Evolutionary conservation across 2,888 invertebrate genomes (phyloP), one percentile per base, ranked within the genome.

Genomic region (Caenorhabditis sulstoni): DNA sequence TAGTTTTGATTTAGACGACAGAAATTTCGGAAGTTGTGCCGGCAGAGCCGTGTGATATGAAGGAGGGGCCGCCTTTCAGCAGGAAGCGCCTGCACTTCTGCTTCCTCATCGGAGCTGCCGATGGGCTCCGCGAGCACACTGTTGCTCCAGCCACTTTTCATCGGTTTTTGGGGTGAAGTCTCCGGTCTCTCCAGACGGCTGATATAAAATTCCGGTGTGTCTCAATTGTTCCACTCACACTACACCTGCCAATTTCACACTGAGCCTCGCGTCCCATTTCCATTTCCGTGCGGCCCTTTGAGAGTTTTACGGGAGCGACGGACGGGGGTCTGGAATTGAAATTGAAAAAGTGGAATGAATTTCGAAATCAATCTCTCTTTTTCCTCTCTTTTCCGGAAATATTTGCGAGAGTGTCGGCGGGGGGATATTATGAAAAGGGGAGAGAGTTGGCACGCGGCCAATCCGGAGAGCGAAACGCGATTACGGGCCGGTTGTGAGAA

Each of bases 181-280:
- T 29, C 29, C 29, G 29, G 29, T 7, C 29, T 47, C 47, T 47
- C 70, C 44, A 70, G 70, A 70, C 70, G 29, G 8, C 18, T 44
- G 9, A 29, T 14, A 47, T 16, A 70, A 52, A 61, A 59, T 44
- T 41, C 29, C 12, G 0, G 41, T n/a, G n/a, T n/a, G n/a, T n/a
- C n/a, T n/a, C 52, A 70, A 70, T 70, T 59, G 68, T 59, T 68
- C 50, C 53, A 66, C 29, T 29, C 3, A 3, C 29, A 29, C 29
- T 67, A 53, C 71, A 71, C 71, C 71, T 71, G 71, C 71, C 71
- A 71, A 71, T 71, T 71, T 71, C 71, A 71, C 59, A 16, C 11
- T 50, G 57, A n/a, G n/a, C n/a, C 41, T 18, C 9, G n/a, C n/a
- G n/a, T 5, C 22, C 35, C 29, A 7, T 29, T 29, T 29, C 7